Base-by-base conservation (phyloP, 2,797 vertebrate genomes). In the Atherinosoma microstoma region DNA sequence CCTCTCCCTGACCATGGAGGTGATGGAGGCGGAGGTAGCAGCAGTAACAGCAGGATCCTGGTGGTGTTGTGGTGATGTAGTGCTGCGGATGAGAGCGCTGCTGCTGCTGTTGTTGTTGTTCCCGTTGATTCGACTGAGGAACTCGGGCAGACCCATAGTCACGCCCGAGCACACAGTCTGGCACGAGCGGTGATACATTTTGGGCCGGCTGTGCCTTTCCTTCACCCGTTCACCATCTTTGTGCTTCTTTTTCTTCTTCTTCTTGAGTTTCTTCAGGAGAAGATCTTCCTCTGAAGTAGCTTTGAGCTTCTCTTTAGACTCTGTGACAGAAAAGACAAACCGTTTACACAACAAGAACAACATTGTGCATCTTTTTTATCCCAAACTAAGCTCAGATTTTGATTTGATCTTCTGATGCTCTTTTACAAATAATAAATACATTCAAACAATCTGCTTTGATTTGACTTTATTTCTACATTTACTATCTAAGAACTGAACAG, bases 201-300 rank as follows among this genome's bases (percentile, higher is more conserved):
- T 99, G 73, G 97, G 97, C 8, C 89, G 89, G 60, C 76, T 75
- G 84, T 95, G 97, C 76, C 96, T 96, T 71, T 96, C 95, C 92
- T 98, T 98, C 83, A 96, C 95, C 1, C 96, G 95, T 80, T 99
- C 98, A 84, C 97, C 97, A 64, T 99, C 97, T 97, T 99, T 99
- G 96, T 99, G 98, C 95, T 99, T 99, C 97, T 99, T 99, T 97
- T 99, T 99, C 96, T 99, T 99, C 95, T 99, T 99, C 96, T 99
- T 99, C 95, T 99, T 99, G 34, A 98, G 95, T 84, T 99, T 99
- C 93, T 98, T 99, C 89, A 98, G 95, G 86, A 97, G 95, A 73
- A 99, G 94, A 80, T 93, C 92, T 45, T 99, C 98, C 85, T 98
- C 97, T 0, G 94, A 92, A 80, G 91, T 95, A 58, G 92, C 91